Base-by-base conservation (phyloP, 2,888 invertebrate genomes). In the Drosophila conformis region DNA sequence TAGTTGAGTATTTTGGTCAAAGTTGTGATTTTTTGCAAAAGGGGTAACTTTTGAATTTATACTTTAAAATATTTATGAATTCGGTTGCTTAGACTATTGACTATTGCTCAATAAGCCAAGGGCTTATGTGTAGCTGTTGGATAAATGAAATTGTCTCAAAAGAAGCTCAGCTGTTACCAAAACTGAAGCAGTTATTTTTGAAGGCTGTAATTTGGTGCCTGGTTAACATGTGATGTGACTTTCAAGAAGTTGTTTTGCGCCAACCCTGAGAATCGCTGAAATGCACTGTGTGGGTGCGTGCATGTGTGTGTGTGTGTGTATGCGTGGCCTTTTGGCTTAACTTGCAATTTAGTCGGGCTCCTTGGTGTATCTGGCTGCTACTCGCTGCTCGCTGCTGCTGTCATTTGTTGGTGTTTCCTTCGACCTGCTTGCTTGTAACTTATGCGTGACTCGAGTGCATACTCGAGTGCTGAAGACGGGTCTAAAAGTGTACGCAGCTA, bases 371-470 rank as follows among this genome's bases (percentile, higher is more conserved):
- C 46, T 58, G 38, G 42, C 13, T 57, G 70, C 36, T 48, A 33
- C 33, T 21, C 21, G 61, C 61, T 64, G 31, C 60, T 46, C 54
- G 49, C 61, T 49, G 63, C 70, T 64, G 77, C 74, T 80, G 83
- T 87, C 88, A 83, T 83, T 83, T 82, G 83, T 85, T 85, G 80
- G 88, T 80, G 86, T 73, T 76, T 75, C 75, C 77, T 80, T 84
- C 89, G 82, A 89, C 88, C 85, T 77, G 85, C 79, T 79, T 69
- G 81, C 74, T 73, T 78, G 83, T 87, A 89, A 86, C 90, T 87
- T 87, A 87, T 87, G 87, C 87, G 87, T 87, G 87, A 87, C 87
- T 90, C 76, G 73, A 87, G 87, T 87, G 87, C 89, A 86, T 69
- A 78, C 90, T 90, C 84, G 80, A 78, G 87, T 69, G 84, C 83